Conservation (phyloP, 2,113 vertebrate genomes). For the Syrmaticus mikado region DNA sequence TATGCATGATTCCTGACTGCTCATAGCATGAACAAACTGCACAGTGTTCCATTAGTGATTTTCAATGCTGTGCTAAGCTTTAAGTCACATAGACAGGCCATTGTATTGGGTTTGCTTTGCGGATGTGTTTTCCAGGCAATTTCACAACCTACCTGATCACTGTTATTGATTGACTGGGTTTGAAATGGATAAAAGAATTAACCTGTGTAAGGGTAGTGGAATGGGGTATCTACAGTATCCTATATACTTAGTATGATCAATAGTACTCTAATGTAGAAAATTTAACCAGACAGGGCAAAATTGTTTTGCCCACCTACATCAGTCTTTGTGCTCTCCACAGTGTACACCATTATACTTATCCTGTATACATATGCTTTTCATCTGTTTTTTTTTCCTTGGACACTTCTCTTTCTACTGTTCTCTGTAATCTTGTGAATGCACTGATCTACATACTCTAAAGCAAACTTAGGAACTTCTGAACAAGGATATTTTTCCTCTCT, state of each 20-base stretch:
- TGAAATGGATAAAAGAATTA: conserved; percentile 78
- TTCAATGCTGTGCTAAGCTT: conserved; percentile 81
- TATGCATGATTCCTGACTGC: conserved; percentile 80
- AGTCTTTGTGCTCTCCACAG: not conserved
- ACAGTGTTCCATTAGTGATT: conserved; percentile 80
- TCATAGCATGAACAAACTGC: conserved; percentile 72
- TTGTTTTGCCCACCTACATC: not conserved
- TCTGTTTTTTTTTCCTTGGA: not conserved
- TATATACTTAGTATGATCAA: conserved; percentile 72
- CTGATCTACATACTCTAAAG: not conserved
- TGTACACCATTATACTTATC: not conserved
- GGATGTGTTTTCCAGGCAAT: conserved; percentile 77
- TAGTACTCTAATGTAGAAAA: conserved; percentile 67
- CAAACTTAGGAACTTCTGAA: not conserved
- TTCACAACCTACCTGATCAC: conserved; percentile 78
- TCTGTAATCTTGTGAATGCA: not conserved
- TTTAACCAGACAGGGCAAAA: conserved; percentile 56
- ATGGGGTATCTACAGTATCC: conserved; percentile 62
- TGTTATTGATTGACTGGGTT: conserved; percentile 67
- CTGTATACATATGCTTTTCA: not conserved
- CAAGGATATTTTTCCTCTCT: not conserved
- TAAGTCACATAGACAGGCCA: conserved; percentile 77
- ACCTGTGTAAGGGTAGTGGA: conserved; percentile 66
- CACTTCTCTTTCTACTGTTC: not conserved
- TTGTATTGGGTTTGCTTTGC: conserved; percentile 72